Evolutionary conservation across 2,113 vertebrate species (phyloP).

Genomic region (Alligator mississippiensis): DNA sequence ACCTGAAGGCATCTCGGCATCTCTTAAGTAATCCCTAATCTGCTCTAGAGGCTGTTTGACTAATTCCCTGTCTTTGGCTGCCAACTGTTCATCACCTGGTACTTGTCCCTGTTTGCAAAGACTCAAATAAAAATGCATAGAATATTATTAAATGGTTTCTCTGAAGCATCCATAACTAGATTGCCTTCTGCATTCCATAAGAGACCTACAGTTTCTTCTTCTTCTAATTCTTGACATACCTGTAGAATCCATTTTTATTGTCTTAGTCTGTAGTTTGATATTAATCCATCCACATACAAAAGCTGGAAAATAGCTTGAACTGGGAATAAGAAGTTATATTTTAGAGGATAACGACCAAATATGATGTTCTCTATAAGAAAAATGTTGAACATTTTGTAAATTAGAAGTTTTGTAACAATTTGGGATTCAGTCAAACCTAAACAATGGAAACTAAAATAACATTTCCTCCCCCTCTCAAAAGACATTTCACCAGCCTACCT

Average conservation of each 20-base stretch:
- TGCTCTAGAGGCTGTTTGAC: too few species aligned
- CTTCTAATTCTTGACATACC: too few species aligned
- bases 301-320: not conserved
- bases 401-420: not conserved
- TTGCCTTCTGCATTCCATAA: too few species aligned
- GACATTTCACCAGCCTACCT: fast-evolving
- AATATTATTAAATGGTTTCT: too few species aligned
- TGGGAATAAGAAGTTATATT: not conserved
- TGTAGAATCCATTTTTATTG: not conserved
- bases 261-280: not conserved
- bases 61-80: too few species aligned
- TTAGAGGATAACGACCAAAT: not conserved
- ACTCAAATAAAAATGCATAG: too few species aligned
- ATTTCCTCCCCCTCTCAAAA: not conserved
- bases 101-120: too few species aligned
- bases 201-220: too few species aligned
- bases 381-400: slow-evolving; percentile 11
- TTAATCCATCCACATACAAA: slow-evolving; percentile 25
- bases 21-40: too few species aligned
- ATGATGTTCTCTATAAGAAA: not conserved
- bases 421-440: slow-evolving; percentile 17
- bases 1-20: too few species aligned
- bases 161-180: too few species aligned
- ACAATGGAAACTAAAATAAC: not conserved
- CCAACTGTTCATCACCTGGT: too few species aligned